Base-by-base conservation (phyloP, 1,140 invertebrate species). In the Pantala flavescens region DNA sequence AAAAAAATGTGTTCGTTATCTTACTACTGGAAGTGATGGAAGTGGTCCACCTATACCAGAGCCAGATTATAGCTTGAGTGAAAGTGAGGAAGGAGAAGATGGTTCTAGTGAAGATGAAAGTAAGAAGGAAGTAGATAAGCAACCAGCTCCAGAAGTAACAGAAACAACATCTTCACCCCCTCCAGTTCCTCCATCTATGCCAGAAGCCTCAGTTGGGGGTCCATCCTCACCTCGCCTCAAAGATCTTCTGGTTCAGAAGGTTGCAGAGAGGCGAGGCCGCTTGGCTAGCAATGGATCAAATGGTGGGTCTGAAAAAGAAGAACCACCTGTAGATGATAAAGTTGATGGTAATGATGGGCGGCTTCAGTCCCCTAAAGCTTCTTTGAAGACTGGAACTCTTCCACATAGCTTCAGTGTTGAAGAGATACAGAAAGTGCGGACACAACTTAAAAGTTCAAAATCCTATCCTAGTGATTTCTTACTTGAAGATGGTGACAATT, bases 11-110 rank as follows among this genome's bases (percentile, higher is more conserved):
- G 21, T 49, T 23, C 36, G 36, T 19, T 24, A 74, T 24, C 23
- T 70, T 7, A 9, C 23, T 16, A 72, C 21, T 63, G 70, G 23
- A 19, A 70, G 23, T 24, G 71, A 70, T n/a, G 71, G 71, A 11
- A 12, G 49, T 21, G 74, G 72, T 42, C 93, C 93, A 12, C 91
- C 91, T 5, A 95, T 95, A 75, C 94, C 93, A 0, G 93, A 95
- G 79, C 93, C 93, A 0, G 94, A 95, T 82, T 95, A 95, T 83
- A 94, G 91, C 81, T 87, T 92, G 79, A 92, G 90, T 74, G 92
- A 93, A 79, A 91, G 90, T 0, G 85, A 86, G 71, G 82, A 72
- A 24, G 28, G 71, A 19, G 84, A 84, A n/a, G 81, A 80, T 21
- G 23, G 71, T 16, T 14, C 14, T n/a, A 75, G 73, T 72, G 81